Evolutionary conservation across 2,113 vertebrate genomes (phyloP).

Genomic region (Spermophilus dauricus): DNA sequence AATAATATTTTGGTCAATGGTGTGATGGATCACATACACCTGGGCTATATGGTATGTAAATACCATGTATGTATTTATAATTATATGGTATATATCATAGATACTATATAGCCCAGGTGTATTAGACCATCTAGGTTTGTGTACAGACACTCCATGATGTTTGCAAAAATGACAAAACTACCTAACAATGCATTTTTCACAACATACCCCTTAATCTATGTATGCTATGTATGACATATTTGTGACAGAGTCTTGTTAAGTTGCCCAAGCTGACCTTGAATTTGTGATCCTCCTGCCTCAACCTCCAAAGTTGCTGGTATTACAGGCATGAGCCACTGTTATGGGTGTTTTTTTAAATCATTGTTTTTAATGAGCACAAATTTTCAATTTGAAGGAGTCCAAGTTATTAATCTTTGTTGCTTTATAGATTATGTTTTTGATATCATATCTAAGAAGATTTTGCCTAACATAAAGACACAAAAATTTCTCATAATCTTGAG

Average conservation of each 20-base stretch:
- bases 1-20: not conserved
- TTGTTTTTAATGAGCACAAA: not conserved
- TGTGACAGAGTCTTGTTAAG: too few relatives aligned
- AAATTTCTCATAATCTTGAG: not conserved
- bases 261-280: too few relatives aligned
- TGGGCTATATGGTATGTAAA: too few relatives aligned
- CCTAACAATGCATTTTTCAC: not conserved
- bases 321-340: too few relatives aligned
- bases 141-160: too few relatives aligned
- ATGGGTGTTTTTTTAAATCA: too few relatives aligned
- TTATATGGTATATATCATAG: not conserved
- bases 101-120: too few relatives aligned
- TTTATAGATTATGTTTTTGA: not conserved
- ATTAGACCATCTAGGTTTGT: not conserved
- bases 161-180: not conserved
- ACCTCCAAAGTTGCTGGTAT: too few relatives aligned
- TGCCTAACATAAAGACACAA: not conserved
- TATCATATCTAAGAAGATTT: constrained; percentile 1
- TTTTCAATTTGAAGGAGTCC: not conserved
- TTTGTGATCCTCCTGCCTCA: too few relatives aligned
- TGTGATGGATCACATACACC: not conserved
- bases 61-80: too few relatives aligned
- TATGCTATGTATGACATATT: too few relatives aligned
- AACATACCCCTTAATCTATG: not conserved
- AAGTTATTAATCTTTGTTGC: not conserved